Conservation (phyloP, 2,113 vertebrate genomes). For the Lates calcarifer region DNA sequence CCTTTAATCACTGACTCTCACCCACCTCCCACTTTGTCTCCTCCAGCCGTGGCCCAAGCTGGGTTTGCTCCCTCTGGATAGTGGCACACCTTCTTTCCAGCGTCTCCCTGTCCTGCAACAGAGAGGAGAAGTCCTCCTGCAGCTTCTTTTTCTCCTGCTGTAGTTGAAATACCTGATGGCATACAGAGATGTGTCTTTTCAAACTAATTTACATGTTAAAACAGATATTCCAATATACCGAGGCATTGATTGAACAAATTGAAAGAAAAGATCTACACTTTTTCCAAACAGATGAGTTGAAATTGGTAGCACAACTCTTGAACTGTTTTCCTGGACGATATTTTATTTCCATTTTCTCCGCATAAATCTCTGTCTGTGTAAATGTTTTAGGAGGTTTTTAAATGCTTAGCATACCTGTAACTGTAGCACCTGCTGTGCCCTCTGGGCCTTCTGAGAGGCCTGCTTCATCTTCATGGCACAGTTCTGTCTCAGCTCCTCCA, state of each 20-base stretch:
- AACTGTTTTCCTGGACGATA: not conserved
- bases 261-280: not conserved
- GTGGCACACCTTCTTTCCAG: conserved; percentile 92
- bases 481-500: conserved; percentile 90
- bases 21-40: conserved; percentile 99
- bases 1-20: conserved; percentile 5
- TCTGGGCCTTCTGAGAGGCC: conserved; percentile 88
- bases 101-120: conserved; percentile 93
- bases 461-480: conserved; percentile 89
- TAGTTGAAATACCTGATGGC: conserved; percentile 91
- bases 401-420: conserved; percentile 83
- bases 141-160: conserved; percentile 98
- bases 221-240: not conserved
- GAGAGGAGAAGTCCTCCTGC: conserved; percentile 94
- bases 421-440: conserved; percentile 94
- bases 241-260: not conserved
- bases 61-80: conserved; percentile 94
- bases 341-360: not conserved
- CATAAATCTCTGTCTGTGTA: not conserved
- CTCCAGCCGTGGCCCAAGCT: conserved; percentile 94
- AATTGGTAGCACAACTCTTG: not conserved
- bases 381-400: not conserved
- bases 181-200: conserved; percentile 15
- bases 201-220: not conserved
- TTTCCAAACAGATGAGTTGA: not conserved